Base-by-base conservation (phyloP, 1,140 invertebrate genomes). In the Riptortus pedestris region DNA sequence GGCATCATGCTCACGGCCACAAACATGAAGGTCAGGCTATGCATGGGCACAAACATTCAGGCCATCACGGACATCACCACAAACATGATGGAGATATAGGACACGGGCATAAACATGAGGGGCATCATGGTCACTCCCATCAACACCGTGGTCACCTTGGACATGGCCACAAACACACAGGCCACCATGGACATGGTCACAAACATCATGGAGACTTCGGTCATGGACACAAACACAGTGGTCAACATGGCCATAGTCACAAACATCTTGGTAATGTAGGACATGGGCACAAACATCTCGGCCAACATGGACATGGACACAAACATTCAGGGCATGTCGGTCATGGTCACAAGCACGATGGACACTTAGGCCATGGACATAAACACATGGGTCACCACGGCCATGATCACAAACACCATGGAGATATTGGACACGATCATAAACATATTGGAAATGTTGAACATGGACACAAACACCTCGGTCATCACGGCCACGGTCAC, bases 341-440 rank as follows among this genome's bases (percentile, higher is more conserved):
- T 4, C 64, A 65, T 55, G 64, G 64, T 18, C 64, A 65, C 28
- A 65, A 65, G 45, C 64, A 65, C 43, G 52, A 65, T 31, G 64
- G 64, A 33, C 58, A 60, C 28, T 31, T 38, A 18, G 64, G 57
- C 16, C 64, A 65, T 26, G 45, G 59, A n/a, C 64, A 65, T 31
- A 60, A 65, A 33, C 64, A 65, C 58, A 18, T 51, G 14, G 64
- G 64, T 16, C 45, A 60, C 18, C 43, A 47, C 28, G 64, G 59
- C 12, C 64, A 65, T 38, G 58, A 48, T 5, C 64, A 65, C 28
- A 65, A 65, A n/a, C 64, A 65, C 29, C 38, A 61, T 31, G 64
- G 64, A 11, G 58, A 65, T 38, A 29, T 55, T 55, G 64, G 28
- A 11, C 64, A 65, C 27, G 58, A 48, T 7, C 64, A 65, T 45